A percentile compares a stretch with the other conserved stretches of the same genome.
phyloP scores from a whole-genome alignment of 1,140 invertebrate genomes.

The Drosophila nebulosa region DNA sequence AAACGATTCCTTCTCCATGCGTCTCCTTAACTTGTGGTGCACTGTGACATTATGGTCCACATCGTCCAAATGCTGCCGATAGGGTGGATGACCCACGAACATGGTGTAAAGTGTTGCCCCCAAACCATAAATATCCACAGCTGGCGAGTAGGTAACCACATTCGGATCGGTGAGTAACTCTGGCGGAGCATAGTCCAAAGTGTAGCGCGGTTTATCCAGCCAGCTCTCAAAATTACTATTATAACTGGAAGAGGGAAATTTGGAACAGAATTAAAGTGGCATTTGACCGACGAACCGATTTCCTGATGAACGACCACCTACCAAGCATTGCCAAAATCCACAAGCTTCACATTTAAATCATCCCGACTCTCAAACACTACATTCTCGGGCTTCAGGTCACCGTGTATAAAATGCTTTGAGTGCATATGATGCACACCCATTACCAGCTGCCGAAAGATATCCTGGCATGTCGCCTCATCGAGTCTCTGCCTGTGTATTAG shows the following conservation, averaged over 20 bases:
- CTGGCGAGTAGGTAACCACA: constrained; percentile 88
- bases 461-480: constrained; percentile 86
- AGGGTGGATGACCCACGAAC: constrained; percentile 91
- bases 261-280: no score
- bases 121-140: constrained; percentile 94
- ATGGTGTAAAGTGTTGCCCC: constrained; percentile 94
- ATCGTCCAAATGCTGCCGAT: constrained; percentile 72
- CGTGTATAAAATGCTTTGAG: constrained; percentile 89
- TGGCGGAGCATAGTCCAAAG: constrained; percentile 93
- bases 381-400: constrained; percentile 95
- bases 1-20: constrained; percentile 50
- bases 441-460: constrained; percentile 89
- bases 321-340: constrained; percentile 95
- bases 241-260: constrained; percentile 81
- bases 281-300: background rate
- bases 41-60: constrained; percentile 21
- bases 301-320: constrained; percentile 15
- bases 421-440: constrained; percentile 91
- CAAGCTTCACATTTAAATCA: constrained; percentile 87
- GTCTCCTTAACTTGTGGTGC: constrained; percentile 48
- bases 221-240: constrained; percentile 83
- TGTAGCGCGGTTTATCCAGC: constrained; percentile 92
- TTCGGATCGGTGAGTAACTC: constrained; percentile 87
- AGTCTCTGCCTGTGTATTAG: constrained; percentile 85
- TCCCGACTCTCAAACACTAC: constrained; percentile 86